phyloP scores from a whole-genome alignment of 2,888 invertebrate genomes.

The Pseudanteris insignis region DNA sequence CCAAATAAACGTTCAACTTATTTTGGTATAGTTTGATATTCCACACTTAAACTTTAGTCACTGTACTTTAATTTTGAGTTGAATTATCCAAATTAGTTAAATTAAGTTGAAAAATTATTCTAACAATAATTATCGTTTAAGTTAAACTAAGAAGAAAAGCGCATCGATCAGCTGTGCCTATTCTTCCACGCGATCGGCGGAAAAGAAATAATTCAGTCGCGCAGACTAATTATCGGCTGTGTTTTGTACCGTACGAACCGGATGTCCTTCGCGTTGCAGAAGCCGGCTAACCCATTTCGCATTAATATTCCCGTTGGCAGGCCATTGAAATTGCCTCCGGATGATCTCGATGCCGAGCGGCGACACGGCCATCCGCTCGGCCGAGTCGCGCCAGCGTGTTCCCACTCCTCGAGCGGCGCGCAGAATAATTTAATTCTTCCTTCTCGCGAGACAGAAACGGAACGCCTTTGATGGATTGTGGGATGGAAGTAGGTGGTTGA shows the following conservation, averaged over 20 bases:
- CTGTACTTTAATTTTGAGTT: no score
- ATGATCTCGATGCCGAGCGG: constrained; percentile 27
- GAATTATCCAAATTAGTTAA: no score
- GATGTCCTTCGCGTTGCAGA: constrained; percentile 52
- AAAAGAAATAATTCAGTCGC: constrained; percentile 15
- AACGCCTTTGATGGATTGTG: constrained; percentile 22
- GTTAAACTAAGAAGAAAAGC: no score
- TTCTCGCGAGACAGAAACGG: constrained; percentile 27
- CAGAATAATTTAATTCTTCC: constrained; percentile 37
- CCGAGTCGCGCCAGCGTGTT: constrained; percentile 18
- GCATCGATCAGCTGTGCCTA: no score
- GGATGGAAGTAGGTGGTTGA: constrained; percentile 9
- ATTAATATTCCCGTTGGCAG: constrained; percentile 58
- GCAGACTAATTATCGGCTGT: constrained; percentile 33
- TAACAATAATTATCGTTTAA: no score
- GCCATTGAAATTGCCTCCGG: constrained; percentile 52
- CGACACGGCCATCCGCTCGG: constrained; percentile 26
- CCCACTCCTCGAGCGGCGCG: constrained; percentile 10
- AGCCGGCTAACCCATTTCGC: constrained; percentile 54
- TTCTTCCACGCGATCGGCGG: neutral
- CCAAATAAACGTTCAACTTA: no score
- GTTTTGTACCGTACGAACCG: constrained; percentile 47
- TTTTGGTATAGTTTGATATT: no score
- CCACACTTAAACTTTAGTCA: no score
- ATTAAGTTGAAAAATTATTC: no score